Conservation (phyloP, 2,888 invertebrate genomes). For the Sussaba pulchella region DNA sequence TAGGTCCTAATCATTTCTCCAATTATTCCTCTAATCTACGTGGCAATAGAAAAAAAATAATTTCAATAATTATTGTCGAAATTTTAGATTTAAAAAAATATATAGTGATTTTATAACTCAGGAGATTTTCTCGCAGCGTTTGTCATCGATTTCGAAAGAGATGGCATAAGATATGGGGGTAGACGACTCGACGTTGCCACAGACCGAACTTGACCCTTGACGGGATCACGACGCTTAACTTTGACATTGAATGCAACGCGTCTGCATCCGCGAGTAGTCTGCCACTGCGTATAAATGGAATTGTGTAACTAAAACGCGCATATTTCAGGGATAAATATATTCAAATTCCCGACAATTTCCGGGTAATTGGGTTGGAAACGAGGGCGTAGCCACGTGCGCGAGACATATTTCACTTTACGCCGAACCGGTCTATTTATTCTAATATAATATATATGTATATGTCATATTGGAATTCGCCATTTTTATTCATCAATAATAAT, state of each 20-base stretch:
- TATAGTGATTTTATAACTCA: no score
- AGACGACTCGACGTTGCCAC: slow-evolving; percentile 13
- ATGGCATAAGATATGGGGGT: neutral
- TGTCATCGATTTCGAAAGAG: slow-evolving; percentile 5
- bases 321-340: slow-evolving; percentile 67
- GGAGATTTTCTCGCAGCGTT: no score
- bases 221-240: slow-evolving; percentile 61
- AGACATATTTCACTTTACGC: no score
- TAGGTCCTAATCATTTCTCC: no score
- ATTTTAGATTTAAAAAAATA: no score
- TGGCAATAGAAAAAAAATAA: no score
- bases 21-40: no score
- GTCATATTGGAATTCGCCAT: no score
- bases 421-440: no score
- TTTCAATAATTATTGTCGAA: no score
- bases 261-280: slow-evolving; percentile 4
- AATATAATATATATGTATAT: no score
- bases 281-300: slow-evolving; percentile 57
- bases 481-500: no score
- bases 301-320: slow-evolving; percentile 67
- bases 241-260: slow-evolving; percentile 72
- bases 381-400: slow-evolving; percentile 32
- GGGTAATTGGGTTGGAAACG: slow-evolving; percentile 58
- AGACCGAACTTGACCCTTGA: slow-evolving; percentile 66
- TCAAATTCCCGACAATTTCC: slow-evolving; percentile 72